Evolutionary conservation across 2,797 vertebrate species (phyloP).

Genomic region (Clarias platycephalus): DNA sequence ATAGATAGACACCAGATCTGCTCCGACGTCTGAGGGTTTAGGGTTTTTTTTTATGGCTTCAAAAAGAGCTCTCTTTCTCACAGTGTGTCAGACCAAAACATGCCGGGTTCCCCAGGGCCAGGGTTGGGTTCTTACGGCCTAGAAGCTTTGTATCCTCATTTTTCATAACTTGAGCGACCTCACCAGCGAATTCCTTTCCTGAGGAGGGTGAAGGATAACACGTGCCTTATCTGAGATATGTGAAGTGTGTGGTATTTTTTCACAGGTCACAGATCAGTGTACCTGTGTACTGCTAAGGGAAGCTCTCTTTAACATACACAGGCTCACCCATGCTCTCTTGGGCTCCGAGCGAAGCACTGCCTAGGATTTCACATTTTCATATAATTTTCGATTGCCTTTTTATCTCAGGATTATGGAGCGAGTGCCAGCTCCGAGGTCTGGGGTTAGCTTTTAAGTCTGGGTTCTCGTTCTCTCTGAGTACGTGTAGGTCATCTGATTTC

Average conservation of each 20-base stretch:
- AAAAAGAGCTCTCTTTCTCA: too few species aligned
- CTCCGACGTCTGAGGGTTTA: not conserved
- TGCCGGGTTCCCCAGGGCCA: not conserved
- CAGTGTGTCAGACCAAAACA: not conserved
- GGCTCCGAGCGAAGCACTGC: not conserved
- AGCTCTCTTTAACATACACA: not conserved
- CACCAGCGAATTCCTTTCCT: not conserved
- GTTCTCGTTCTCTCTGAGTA: not conserved
- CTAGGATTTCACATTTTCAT: not conserved
- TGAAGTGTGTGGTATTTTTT: not conserved
- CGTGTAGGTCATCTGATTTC: not conserved
- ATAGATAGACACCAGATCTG: not conserved
- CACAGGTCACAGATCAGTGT: not conserved
- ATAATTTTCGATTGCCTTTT: not conserved
- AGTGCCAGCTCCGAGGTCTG: not conserved
- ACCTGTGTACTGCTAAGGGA: not conserved
- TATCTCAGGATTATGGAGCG: constrained; percentile 2
- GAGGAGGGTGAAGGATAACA: not conserved
- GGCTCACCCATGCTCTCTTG: not conserved
- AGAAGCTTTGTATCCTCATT: not conserved
- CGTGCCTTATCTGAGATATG: not conserved
- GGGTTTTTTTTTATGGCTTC: not conserved
- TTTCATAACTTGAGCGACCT: not conserved
- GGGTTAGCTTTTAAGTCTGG: not conserved
- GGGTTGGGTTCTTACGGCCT: not conserved